phyloP scores from a whole-genome alignment of 2,797 vertebrate species.

The Lithobates sylvaticus region DNA sequence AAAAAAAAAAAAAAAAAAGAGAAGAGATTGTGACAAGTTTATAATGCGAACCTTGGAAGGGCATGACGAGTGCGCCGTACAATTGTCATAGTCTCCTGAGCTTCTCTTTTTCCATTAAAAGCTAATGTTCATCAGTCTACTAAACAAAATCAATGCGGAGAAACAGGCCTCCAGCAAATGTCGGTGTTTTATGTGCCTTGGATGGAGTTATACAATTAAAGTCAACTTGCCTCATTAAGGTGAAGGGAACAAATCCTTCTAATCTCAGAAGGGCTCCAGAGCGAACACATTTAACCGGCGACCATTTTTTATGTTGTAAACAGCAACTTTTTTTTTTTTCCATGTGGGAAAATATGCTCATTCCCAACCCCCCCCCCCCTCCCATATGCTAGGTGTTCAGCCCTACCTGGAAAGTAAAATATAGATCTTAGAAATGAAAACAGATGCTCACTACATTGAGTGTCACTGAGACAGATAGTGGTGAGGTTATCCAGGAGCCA shows the following conservation, averaged over 20 bases:
- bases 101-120: constrained; percentile 53
- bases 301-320: constrained; percentile 32
- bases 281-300: constrained; percentile 24
- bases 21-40: constrained; percentile 37
- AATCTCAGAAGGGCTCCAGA: constrained; percentile 33
- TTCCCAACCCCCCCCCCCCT: too few relatives aligned
- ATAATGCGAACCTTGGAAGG: constrained; percentile 43
- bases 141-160: constrained; percentile 53
- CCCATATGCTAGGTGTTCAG: neutral
- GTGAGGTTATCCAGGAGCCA: neutral
- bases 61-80: neutral
- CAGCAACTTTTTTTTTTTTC: neutral
- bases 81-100: constrained; percentile 52
- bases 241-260: constrained; percentile 49
- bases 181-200: constrained; percentile 40
- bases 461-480: neutral
- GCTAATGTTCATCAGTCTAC: constrained; percentile 54
- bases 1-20: constrained; percentile 23
- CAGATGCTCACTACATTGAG: neutral
- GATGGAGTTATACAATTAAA: constrained; percentile 52
- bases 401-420: neutral
- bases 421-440: neutral
- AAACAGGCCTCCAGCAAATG: constrained; percentile 35
- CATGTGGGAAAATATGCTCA: neutral
- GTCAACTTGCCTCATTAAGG: constrained; percentile 53